A percentile compares a stretch with the other conserved stretches of the same genome.
Evolutionary conservation across 2,888 invertebrate genomes (phyloP).

Genomic region (Fragum sueziense): DNA sequence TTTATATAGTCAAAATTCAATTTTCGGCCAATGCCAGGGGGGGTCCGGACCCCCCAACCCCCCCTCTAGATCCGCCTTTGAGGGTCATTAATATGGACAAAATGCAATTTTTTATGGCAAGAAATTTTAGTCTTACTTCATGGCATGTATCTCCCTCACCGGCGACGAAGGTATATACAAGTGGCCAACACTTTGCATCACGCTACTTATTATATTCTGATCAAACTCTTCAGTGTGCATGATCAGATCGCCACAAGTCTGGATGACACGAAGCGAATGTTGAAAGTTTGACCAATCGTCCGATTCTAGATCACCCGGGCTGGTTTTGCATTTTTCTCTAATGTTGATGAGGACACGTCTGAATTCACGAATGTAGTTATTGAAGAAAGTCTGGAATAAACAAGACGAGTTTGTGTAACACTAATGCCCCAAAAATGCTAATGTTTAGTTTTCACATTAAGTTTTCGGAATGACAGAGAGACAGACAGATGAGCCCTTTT

Average conservation of each 20-base stretch:
- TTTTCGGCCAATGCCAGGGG: no score
- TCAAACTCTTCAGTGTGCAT: constrained; percentile 88
- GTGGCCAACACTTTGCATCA: constrained; percentile 84
- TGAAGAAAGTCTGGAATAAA: constrained; percentile 84
- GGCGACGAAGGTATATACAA: constrained; percentile 70
- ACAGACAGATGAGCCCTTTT: no score
- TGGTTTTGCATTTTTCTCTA: constrained; percentile 77
- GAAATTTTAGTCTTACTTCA: constrained; percentile 48
- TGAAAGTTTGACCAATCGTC: constrained; percentile 82
- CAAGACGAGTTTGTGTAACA: no score
- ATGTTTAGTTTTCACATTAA: no score
- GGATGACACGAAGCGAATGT: constrained; percentile 81
- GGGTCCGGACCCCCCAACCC: no score
- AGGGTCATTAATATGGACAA: no score
- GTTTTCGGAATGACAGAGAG: no score
- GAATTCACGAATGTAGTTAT: constrained; percentile 87
- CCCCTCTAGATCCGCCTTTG: no score
- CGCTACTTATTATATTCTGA: constrained; percentile 85
- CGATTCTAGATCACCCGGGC: constrained; percentile 59
- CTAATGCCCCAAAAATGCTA: no score
- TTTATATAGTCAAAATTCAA: no score
- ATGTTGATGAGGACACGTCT: constrained; percentile 87
- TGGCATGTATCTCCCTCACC: constrained; percentile 57
- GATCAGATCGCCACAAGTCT: constrained; percentile 85
- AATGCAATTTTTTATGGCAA: background rate